Evolutionary conservation across 2,888 invertebrate genomes (phyloP).

Genomic region (Ophion ventricosus): DNA sequence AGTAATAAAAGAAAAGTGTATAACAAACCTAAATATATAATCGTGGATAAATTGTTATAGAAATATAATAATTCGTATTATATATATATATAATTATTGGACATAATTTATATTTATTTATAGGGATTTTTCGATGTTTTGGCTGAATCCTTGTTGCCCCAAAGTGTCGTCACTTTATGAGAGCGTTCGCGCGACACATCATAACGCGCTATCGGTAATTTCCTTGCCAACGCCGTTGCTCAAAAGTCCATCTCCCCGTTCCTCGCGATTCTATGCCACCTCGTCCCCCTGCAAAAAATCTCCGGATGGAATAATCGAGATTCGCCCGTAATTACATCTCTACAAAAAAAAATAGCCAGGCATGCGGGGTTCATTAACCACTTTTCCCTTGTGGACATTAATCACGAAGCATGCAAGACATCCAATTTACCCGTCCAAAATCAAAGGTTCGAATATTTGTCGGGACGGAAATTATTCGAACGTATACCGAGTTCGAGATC

Average conservation of each 20-base stretch:
- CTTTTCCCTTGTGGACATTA: not conserved
- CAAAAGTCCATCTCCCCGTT: not conserved
- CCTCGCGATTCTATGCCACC: not conserved
- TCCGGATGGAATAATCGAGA: not conserved
- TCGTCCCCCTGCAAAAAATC: not conserved
- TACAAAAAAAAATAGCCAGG: not conserved
- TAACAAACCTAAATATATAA: not conserved
- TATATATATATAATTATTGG: slow-evolving; percentile 20
- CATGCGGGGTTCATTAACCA: not conserved
- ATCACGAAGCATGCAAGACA: not conserved
- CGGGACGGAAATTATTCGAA: not conserved
- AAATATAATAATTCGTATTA: not conserved
- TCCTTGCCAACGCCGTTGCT: not conserved
- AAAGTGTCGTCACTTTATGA: not conserved
- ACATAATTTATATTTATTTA: slow-evolving; percentile 20
- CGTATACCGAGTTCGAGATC: not conserved
- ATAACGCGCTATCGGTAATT: not conserved
- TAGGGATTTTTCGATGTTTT: slow-evolving; percentile 14
- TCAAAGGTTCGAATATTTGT: not conserved
- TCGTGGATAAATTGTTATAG: slow-evolving; percentile 20
- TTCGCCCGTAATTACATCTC: not conserved
- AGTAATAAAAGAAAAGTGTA: slow-evolving; percentile 5
- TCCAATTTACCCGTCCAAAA: slow-evolving; percentile 5
- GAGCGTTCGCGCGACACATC: no score
- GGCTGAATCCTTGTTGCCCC: slow-evolving; percentile 4